Evolutionary conservation across 2,797 vertebrate genomes (phyloP).

Genomic region (Cyprinella venusta): DNA sequence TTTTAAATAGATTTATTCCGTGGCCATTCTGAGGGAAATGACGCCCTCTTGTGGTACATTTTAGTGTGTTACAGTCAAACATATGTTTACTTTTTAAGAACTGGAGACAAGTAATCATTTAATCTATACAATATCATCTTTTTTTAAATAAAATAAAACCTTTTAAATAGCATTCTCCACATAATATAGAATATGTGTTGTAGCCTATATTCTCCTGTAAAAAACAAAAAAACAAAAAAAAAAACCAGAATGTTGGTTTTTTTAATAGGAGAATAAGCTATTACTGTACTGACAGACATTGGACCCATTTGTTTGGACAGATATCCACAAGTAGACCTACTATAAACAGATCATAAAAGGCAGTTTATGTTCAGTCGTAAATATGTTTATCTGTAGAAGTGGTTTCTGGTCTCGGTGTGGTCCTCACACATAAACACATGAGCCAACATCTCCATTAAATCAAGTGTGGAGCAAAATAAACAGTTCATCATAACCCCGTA

Average conservation of each 20-base stretch:
- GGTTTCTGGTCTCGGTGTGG: slow-evolving; percentile 8
- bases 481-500: neutral
- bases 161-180: neutral
- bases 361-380: slow-evolving; percentile 4
- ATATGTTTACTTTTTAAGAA: neutral
- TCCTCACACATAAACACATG: slow-evolving; percentile 48
- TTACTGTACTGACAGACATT: neutral
- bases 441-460: slow-evolving; percentile 54
- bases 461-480: slow-evolving; percentile 41
- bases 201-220: neutral
- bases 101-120: neutral
- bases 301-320: neutral
- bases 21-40: neutral
- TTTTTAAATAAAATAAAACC: too few species aligned
- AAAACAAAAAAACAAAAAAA: neutral
- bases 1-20: too few species aligned
- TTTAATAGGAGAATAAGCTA: neutral
- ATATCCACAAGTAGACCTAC: slow-evolving; percentile 20
- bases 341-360: slow-evolving; percentile 39
- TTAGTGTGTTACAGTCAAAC: neutral
- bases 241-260: neutral
- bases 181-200: neutral
- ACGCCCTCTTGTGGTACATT: slow-evolving; percentile 44
- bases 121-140: neutral
- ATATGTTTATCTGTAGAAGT: slow-evolving; percentile 12